Percentiles rank a stretch among this genome's conserved stretches.
These are phyloP conservation scores for Reticulitermes speratus DNA, from an alignment of 1,140 invertebrate genomes.

Conservation along the genomic window DNA sequence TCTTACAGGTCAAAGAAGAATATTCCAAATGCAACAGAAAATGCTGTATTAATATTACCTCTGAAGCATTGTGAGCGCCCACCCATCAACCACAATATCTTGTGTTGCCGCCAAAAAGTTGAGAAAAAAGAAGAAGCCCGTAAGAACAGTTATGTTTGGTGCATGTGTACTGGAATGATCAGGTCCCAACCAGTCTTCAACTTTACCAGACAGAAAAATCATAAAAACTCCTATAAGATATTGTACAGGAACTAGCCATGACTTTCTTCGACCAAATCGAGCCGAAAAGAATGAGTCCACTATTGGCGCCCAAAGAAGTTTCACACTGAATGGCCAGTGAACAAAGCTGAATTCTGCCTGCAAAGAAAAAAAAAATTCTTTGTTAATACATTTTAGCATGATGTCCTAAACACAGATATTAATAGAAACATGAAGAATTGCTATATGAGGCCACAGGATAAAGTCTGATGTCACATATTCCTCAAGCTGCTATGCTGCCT, in stretches of 20 bases:
- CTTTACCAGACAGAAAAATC: conserved; percentile 73
- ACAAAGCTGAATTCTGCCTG: conserved; percentile 99
- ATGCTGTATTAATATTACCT: conserved; percentile 55
- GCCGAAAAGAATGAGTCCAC: conserved; percentile 88
- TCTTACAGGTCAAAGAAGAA: no score
- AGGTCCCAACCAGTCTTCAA: conserved; percentile 74
- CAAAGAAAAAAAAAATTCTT: conserved; percentile 41
- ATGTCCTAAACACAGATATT: conserved; percentile 21
- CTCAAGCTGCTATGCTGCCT: no score
- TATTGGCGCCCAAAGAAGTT: conserved; percentile 96
- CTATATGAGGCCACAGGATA: neutral
- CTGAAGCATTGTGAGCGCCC: conserved; percentile 98
- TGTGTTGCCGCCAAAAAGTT: conserved; percentile 98
- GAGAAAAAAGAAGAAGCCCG: conserved; percentile 83
- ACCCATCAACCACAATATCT: conserved; percentile 99
- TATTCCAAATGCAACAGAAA: no score
- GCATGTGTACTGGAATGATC: conserved; percentile 42
- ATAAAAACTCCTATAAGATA: conserved; percentile 81
- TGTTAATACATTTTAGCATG: neutral
- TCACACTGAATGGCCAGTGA: conserved; percentile 97
- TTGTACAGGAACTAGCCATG: conserved; percentile 95
- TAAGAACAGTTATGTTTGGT: conserved; percentile 82
- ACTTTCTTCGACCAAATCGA: conserved; percentile 89
- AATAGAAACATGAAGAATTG: neutral
- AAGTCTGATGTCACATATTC: neutral